These are phyloP conservation scores for Spilosoma lubricipeda DNA, from an alignment of 2,888 invertebrate genomes.

Conservation along the genomic window DNA sequence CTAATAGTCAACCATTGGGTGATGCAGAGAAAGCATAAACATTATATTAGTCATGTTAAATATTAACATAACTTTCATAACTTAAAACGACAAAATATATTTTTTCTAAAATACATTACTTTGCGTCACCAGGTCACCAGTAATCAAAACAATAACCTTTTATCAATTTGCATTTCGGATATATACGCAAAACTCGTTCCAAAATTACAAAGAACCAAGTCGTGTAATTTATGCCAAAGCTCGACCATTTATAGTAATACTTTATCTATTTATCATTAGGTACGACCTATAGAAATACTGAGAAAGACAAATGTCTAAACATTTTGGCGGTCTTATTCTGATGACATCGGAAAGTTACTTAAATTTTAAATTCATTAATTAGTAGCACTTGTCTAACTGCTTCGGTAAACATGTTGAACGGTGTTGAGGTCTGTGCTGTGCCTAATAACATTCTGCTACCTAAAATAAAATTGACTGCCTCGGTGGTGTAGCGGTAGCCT, in stretches of 20 bases:
- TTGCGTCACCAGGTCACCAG: background rate
- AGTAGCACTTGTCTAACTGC: too few relatives aligned
- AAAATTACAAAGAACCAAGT: conserved; percentile 30
- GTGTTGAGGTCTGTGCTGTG: too few relatives aligned
- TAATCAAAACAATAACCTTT: background rate
- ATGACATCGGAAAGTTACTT: background rate
- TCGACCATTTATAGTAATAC: conserved; percentile 42
- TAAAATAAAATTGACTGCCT: too few relatives aligned
- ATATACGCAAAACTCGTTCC: conserved; percentile 23
- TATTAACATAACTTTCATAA: too few relatives aligned
- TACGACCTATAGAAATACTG: conserved; percentile 52
- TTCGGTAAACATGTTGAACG: too few relatives aligned
- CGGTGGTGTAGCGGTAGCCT: too few relatives aligned
- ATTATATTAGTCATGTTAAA: too few relatives aligned
- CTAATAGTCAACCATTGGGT: too few relatives aligned
- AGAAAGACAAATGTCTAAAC: conserved; percentile 53
- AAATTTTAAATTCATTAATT: background rate
- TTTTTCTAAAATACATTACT: too few relatives aligned
- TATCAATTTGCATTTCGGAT: conserved; percentile 15
- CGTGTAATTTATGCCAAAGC: conserved; percentile 44
- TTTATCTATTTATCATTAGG: conserved; percentile 54
- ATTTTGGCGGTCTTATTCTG: conserved; percentile 45
- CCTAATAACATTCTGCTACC: too few relatives aligned
- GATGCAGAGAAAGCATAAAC: too few relatives aligned
- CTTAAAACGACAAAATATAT: too few relatives aligned